Conservation (phyloP, 2,797 vertebrate species). For the Malurus splendens region DNA sequence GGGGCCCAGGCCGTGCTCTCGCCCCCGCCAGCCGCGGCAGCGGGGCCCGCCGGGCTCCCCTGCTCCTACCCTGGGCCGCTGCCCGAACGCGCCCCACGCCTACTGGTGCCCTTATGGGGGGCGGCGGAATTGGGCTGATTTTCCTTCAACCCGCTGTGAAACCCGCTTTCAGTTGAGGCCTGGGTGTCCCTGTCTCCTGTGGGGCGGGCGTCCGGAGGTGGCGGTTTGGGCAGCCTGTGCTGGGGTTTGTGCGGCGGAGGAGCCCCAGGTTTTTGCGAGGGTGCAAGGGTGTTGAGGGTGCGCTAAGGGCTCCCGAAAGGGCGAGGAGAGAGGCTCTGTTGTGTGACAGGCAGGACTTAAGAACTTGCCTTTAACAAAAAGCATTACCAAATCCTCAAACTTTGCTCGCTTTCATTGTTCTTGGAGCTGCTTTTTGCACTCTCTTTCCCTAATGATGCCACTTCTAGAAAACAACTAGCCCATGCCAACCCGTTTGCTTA, state of each 20-base stretch:
- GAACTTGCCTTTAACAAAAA: neutral
- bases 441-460: neutral
- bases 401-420: conserved; percentile 1
- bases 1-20: neutral
- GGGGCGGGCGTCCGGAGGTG: neutral
- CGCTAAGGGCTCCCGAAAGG: neutral
- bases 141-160: no score
- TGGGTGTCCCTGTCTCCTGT: neutral
- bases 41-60: neutral
- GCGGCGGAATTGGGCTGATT: neutral
- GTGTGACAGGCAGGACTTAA: neutral
- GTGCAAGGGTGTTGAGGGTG: neutral
- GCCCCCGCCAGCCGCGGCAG: neutral
- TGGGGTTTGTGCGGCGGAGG: neutral
- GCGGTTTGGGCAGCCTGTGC: neutral
- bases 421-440: neutral
- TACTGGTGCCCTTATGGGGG: neutral
- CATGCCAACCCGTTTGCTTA: neutral
- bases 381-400: neutral
- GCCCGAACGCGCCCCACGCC: neutral
- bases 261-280: neutral
- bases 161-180: neutral
- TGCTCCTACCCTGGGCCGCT: neutral
- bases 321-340: neutral
- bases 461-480: neutral